phyloP scores from a whole-genome alignment of 2,113 vertebrate genomes.

The Prunella fulvescens region DNA sequence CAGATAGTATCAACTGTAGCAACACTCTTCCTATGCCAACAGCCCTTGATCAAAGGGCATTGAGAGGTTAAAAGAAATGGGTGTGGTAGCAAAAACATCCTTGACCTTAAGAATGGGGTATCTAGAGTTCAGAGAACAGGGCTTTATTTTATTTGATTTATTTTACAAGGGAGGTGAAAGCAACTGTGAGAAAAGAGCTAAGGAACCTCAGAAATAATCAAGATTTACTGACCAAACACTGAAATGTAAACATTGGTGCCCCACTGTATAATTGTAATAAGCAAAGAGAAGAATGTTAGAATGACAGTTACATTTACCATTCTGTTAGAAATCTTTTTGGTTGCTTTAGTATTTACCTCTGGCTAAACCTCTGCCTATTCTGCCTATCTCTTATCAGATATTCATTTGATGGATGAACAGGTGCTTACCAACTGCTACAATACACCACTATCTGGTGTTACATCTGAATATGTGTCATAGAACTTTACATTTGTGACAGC shows the following conservation, averaged over 20 bases:
- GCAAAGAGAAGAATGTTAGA: neutral
- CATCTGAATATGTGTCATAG: neutral
- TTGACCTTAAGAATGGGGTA: neutral
- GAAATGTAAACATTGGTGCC: neutral
- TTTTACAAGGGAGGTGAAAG: neutral
- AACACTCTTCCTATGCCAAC: neutral
- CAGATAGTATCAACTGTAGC: neutral
- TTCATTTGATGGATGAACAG: neutral
- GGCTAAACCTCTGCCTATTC: neutral
- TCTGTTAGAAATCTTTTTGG: neutral
- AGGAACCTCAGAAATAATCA: neutral
- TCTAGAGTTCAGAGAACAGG: neutral
- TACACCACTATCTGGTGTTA: neutral
- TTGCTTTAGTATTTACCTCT: neutral
- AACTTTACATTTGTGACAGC: neutral
- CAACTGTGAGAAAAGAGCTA: neutral
- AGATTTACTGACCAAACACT: neutral
- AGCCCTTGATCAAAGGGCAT: conserved; percentile 7
- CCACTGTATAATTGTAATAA: neutral
- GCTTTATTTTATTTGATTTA: neutral
- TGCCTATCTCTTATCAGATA: neutral
- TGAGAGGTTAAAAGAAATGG: neutral
- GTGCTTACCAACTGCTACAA: neutral
- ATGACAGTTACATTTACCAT: neutral
- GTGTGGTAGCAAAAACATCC: conserved; percentile 10